Evolutionary conservation across 2,888 invertebrate species (phyloP).

Genomic region (Amitus sp.): DNA sequence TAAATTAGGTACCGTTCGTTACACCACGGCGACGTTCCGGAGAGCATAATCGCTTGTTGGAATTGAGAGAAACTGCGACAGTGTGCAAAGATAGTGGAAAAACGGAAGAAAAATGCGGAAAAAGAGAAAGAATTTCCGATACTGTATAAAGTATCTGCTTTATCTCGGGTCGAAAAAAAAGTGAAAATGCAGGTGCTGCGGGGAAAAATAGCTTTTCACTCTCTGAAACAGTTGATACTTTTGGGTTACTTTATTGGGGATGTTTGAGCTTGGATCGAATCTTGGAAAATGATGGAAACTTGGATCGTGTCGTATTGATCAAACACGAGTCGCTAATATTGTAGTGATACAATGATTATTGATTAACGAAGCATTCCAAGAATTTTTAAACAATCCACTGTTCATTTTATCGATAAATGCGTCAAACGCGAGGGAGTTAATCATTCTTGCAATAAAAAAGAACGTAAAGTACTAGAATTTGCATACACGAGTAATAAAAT

Average conservation of each 20-base stretch:
- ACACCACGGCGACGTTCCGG: slow-evolving; percentile 21
- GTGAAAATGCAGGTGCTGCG: too few species aligned
- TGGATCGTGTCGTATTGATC: too few species aligned
- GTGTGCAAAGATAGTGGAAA: slow-evolving; percentile 7
- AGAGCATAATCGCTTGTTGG: slow-evolving; percentile 25
- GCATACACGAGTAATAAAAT: slow-evolving; percentile 22
- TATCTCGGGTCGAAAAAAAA: neutral
- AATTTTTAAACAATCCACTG: too few species aligned
- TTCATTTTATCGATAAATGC: neutral
- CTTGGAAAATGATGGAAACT: too few species aligned
- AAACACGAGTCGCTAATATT: too few species aligned
- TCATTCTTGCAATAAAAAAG: slow-evolving; percentile 2
- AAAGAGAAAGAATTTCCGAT: slow-evolving; percentile 5
- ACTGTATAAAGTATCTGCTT: slow-evolving; percentile 6
- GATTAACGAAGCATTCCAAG: too few species aligned
- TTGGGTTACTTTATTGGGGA: too few species aligned
- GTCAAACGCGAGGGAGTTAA: neutral
- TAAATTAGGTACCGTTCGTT: slow-evolving; percentile 29
- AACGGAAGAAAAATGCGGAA: neutral
- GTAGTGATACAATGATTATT: too few species aligned
- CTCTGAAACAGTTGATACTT: too few species aligned
- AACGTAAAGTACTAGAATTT: slow-evolving; percentile 14
- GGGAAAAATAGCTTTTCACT: too few species aligned
- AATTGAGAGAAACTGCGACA: slow-evolving; percentile 25
- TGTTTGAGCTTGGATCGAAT: too few species aligned